These are phyloP conservation scores for Zhuqinia jingwanae DNA, from an alignment of 2,888 invertebrate species.

Conservation along the genomic window DNA sequence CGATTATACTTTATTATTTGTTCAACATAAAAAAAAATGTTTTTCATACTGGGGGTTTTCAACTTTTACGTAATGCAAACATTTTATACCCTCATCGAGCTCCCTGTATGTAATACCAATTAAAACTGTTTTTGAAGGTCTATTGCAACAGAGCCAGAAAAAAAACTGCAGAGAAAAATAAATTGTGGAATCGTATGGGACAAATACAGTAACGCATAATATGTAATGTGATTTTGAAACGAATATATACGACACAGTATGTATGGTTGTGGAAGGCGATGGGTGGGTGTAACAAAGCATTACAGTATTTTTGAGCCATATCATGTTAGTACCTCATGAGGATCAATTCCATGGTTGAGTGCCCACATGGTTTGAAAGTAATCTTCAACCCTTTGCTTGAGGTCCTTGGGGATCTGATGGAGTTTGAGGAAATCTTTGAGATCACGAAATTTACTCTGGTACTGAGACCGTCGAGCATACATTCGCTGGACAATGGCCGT, in stretches of 20 bases:
- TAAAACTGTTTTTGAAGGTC: slow-evolving; percentile 27
- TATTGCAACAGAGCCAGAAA: slow-evolving; percentile 22
- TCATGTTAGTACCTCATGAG: slow-evolving; percentile 89
- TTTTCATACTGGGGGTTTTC: neutral
- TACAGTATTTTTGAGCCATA: slow-evolving; percentile 13
- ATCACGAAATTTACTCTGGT: slow-evolving; percentile 97
- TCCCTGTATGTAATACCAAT: neutral
- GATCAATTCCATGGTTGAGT: slow-evolving; percentile 97
- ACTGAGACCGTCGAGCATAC: slow-evolving; percentile 96
- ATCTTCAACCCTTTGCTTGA: slow-evolving; percentile 97
- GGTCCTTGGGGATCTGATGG: slow-evolving; percentile 96
- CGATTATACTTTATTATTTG: neutral
- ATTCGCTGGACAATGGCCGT: slow-evolving; percentile 98
- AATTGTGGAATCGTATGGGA: neutral
- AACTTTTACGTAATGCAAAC: slow-evolving; percentile 19
- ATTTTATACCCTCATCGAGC: neutral
- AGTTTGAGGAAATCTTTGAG: slow-evolving; percentile 96
- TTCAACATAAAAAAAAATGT: neutral
- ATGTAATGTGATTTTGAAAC: slow-evolving; percentile 43
- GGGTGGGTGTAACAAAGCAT: neutral
- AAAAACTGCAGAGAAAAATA: neutral
- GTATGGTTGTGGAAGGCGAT: neutral
- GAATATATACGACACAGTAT: neutral
- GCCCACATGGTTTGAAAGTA: slow-evolving; percentile 99
- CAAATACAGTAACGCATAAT: neutral